Percentiles rank a stretch among this genome's conserved stretches.
These are phyloP conservation scores for Caenorhabditis doughertyi DNA, from an alignment of 2,888 invertebrate species.

Conservation along the genomic window DNA sequence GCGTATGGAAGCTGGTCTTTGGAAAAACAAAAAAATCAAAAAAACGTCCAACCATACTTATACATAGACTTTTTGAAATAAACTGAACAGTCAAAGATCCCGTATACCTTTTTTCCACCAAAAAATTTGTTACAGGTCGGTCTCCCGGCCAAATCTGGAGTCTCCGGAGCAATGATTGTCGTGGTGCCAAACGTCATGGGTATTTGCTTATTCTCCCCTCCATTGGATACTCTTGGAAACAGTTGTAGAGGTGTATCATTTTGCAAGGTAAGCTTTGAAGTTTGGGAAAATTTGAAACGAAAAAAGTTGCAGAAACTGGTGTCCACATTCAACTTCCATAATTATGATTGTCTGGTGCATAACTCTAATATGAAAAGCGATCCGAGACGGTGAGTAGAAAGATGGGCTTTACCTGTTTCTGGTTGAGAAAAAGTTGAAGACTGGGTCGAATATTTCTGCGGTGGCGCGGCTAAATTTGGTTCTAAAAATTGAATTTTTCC, in stretches of 20 bases:
- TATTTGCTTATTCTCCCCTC: constrained; percentile 94
- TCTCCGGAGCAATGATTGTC: constrained; percentile 93
- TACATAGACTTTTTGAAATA: too few relatives aligned
- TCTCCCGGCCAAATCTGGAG: constrained; percentile 85
- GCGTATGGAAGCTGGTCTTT: too few relatives aligned
- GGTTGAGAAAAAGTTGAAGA: too few relatives aligned
- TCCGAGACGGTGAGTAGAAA: constrained; percentile 45
- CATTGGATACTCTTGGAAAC: constrained; percentile 92
- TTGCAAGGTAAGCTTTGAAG: constrained; percentile 87
- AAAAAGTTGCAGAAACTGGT: constrained; percentile 73
- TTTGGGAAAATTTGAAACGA: too few relatives aligned
- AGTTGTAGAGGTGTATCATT: constrained; percentile 94
- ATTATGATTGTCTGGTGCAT: constrained; percentile 86
- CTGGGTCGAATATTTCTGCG: too few relatives aligned
- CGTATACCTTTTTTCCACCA: not conserved
- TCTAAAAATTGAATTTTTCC: too few relatives aligned
- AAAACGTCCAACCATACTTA: too few relatives aligned
- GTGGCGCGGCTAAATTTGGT: too few relatives aligned
- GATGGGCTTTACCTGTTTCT: too few relatives aligned
- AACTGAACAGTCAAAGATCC: too few relatives aligned
- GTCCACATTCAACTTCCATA: constrained; percentile 93
- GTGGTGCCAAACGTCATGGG: constrained; percentile 98
- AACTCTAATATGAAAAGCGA: constrained; percentile 65
- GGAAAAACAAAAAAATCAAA: not conserved
- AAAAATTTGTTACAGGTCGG: constrained; percentile 83